A percentile compares a stretch with the other conserved stretches of the same genome.
phyloP scores from a whole-genome alignment of 2,113 vertebrate species.

The Turnix velox region DNA sequence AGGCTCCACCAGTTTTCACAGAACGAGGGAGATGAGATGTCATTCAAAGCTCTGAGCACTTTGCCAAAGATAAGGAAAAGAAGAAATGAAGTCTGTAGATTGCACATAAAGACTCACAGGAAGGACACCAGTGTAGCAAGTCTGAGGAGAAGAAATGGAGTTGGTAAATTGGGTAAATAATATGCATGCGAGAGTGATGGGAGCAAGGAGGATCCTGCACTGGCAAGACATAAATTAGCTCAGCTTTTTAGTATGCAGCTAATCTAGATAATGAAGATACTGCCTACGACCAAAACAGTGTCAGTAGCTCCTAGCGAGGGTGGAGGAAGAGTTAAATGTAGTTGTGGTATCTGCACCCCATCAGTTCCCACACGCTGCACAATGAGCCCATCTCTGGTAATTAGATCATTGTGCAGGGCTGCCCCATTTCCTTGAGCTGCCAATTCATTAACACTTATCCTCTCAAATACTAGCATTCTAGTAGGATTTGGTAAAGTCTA shows the following conservation, averaged over 20 bases:
- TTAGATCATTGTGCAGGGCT: rapidly evolving
- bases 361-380: neutral
- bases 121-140: neutral
- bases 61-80: neutral
- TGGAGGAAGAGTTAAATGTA: neutral
- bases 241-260: neutral
- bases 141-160: neutral
- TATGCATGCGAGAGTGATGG: neutral
- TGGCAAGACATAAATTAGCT: neutral
- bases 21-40: neutral
- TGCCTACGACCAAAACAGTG: neutral
- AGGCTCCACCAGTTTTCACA: neutral
- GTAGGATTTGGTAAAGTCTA: neutral
- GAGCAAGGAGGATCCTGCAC: neutral
- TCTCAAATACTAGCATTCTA: neutral
- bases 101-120: neutral
- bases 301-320: neutral
- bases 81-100: neutral
- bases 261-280: neutral
- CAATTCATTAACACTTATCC: neutral
- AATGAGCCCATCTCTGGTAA: rapidly evolving
- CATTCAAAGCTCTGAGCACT: no score
- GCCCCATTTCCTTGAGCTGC: neutral
- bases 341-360: neutral
- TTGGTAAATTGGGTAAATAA: neutral